Evolutionary conservation across 1,140 invertebrate genomes (phyloP).

Genomic region (Anastatus disparis): DNA sequence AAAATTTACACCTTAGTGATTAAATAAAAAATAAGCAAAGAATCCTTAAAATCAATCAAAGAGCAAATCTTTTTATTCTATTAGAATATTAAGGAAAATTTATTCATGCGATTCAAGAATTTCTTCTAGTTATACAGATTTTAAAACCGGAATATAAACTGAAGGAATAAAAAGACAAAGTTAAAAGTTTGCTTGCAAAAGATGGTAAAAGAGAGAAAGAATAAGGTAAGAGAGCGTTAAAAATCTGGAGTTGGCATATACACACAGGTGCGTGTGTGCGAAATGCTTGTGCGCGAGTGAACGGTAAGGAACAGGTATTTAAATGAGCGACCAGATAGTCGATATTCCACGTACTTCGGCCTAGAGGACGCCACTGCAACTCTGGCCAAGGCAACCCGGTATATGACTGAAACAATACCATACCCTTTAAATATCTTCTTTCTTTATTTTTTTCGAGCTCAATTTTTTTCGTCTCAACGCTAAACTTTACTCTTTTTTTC

Average conservation of each 20-base stretch:
- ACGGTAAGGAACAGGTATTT: constrained; percentile 56
- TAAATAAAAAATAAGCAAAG: no score
- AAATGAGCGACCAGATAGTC: constrained; percentile 55
- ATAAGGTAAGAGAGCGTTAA: background rate
- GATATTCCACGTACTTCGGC: constrained; percentile 44
- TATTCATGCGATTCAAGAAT: background rate
- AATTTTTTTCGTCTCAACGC: background rate
- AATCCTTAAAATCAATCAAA: no score
- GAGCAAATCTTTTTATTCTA: no score
- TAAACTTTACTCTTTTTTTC: background rate
- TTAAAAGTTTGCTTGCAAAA: background rate
- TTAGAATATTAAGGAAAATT: background rate
- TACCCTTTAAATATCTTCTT: background rate
- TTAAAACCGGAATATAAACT: constrained; percentile 3
- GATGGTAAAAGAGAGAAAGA: background rate
- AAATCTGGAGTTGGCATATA: background rate
- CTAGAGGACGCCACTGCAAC: constrained; percentile 55
- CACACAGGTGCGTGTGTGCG: background rate
- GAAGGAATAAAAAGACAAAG: background rate
- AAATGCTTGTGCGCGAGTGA: constrained; percentile 42
- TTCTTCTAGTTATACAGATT: background rate
- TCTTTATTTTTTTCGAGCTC: background rate
- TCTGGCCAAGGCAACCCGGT: background rate
- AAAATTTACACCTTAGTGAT: no score
- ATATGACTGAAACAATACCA: background rate